Base-by-base conservation (phyloP, 2,888 invertebrate species). In the Drosophila lutescens region DNA sequence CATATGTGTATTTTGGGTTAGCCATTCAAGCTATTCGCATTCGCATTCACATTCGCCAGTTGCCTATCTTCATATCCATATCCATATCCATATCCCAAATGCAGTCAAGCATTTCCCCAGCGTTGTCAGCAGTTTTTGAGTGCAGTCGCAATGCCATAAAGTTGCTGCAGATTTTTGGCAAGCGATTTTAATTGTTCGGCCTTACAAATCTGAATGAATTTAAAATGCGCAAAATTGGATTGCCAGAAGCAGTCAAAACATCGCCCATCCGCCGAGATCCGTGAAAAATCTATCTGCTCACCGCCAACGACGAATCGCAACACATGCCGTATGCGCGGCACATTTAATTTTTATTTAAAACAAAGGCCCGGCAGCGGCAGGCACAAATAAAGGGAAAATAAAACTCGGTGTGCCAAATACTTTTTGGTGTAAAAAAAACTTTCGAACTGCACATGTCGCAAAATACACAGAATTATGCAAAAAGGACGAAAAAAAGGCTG, bases 121-220 rank as follows among this genome's bases (percentile, higher is more conserved):
- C 41, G 40, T 67, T 77, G 77, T 79, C 77, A 77, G 77, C 77
- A 79, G 44, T 77, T 73, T 77, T 79, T 47, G 65, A 81, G 74
- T 71, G 58, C 65, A 44, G 32, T 61, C 50, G 38, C 38, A 12
- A 9, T 12, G 2, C 49, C 72, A 85, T 79, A 79, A 74, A 87
- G 76, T 71, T 68, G 61, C 65, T 71, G 57, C 72, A 73, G 71
- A 66, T 71, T 75, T 76, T 88, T 85, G 85, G 85, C 85, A 88
- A 72, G 71, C 76, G 47, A 26, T 74, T 83, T 83, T 86, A 86
- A 86, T 83, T 80, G 80, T 77, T 68, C 49, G 26, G 58, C 47
- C 74, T 80, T 79, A 63, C 57, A 74, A 76, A 77, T 83, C 66
- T 77, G 77, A 88, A 88, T 79, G 66, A 74, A 74, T 76, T 79